These are phyloP conservation scores for Andrena flavipes DNA, from an alignment of 2,888 invertebrate species.

Conservation along the genomic window DNA sequence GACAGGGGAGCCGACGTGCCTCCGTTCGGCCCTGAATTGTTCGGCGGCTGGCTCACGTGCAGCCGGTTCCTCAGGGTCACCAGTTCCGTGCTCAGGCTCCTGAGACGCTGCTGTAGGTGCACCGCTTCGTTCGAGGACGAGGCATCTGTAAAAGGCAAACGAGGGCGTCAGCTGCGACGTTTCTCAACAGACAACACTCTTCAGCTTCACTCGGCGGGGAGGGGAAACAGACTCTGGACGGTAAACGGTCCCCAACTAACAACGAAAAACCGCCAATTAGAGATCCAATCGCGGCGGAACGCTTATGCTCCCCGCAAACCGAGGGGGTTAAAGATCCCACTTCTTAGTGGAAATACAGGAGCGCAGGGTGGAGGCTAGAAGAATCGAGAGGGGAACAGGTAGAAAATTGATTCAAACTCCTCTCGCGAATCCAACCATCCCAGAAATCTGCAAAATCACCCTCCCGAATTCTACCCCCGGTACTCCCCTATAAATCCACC, in stretches of 20 bases:
- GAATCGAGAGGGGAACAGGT: too few relatives aligned
- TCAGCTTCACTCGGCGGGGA: slow-evolving; percentile 4
- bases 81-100: slow-evolving; percentile 95
- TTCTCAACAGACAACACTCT: not conserved
- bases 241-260: not conserved
- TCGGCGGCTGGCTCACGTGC: slow-evolving; percentile 89
- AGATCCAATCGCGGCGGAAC: too few relatives aligned
- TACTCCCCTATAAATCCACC: not conserved
- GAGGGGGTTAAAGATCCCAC: too few relatives aligned
- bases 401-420: too few relatives aligned
- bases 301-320: too few relatives aligned
- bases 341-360: too few relatives aligned
- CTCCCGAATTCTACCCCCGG: too few relatives aligned
- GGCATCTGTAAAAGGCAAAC: slow-evolving; percentile 89
- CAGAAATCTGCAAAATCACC: too few relatives aligned
- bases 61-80: slow-evolving; percentile 95
- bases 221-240: too few relatives aligned
- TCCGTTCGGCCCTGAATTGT: slow-evolving; percentile 78
- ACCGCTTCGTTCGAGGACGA: slow-evolving; percentile 97
- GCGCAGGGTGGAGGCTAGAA: too few relatives aligned
- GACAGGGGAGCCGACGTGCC: slow-evolving; percentile 69
- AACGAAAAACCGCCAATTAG: too few relatives aligned
- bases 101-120: slow-evolving; percentile 95
- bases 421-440: too few relatives aligned
- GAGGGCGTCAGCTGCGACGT: slow-evolving; percentile 11